Conservation (phyloP, 2,888 invertebrate genomes). For the Salpingus planirostris region DNA sequence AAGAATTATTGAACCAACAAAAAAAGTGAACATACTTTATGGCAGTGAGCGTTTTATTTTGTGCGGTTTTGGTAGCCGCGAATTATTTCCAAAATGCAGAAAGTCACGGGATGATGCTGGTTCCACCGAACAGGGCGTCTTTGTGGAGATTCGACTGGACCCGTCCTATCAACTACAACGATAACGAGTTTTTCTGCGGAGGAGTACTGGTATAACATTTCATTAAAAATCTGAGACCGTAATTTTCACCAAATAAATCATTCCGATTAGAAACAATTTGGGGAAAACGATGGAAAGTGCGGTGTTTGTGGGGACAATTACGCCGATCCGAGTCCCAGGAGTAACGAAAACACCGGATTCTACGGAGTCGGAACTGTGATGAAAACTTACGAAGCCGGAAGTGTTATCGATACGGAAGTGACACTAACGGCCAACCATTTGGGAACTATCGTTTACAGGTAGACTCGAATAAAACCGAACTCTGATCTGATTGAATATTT, state of each 20-base stretch:
- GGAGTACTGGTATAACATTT: constrained; percentile 38
- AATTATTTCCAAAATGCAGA: constrained; percentile 18
- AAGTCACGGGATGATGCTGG: constrained; percentile 46
- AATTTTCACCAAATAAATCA: not conserved
- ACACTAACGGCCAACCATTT: constrained; percentile 39
- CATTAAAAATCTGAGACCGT: not conserved
- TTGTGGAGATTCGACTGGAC: constrained; percentile 43
- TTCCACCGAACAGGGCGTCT: constrained; percentile 45
- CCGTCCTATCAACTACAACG: constrained; percentile 44
- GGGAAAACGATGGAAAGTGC: constrained; percentile 29
- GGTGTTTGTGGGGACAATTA: constrained; percentile 40
- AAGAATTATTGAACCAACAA: too few relatives aligned
- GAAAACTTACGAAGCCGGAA: constrained; percentile 31
- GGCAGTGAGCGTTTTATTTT: constrained; percentile 5
- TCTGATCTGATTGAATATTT: too few relatives aligned
- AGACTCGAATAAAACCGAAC: too few relatives aligned
- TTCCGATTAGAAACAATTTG: constrained; percentile 20
- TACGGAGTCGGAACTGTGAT: constrained; percentile 42
- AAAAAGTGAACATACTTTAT: constrained; percentile 6
- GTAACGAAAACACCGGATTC: constrained; percentile 40
- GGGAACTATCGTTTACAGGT: constrained; percentile 32
- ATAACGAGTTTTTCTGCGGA: constrained; percentile 46
- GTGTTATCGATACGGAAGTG: constrained; percentile 29
- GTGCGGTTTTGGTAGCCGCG: constrained; percentile 2
- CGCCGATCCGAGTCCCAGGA: constrained; percentile 31